Conservation (phyloP, 2,888 invertebrate genomes). For the Zygogramma bicolorata region DNA sequence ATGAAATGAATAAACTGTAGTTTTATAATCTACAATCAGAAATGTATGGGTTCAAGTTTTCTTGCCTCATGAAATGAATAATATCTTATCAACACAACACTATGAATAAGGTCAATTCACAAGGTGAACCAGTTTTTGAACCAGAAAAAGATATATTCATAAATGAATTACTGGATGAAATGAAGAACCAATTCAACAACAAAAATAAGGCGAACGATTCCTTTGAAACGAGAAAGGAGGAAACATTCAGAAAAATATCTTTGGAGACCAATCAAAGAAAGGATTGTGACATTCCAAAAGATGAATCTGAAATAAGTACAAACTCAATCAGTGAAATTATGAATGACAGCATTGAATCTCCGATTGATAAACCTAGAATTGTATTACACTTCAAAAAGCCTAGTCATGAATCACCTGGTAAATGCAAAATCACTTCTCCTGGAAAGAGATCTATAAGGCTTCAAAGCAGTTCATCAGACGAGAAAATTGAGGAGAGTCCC, state of each 20-base stretch:
- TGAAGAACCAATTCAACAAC: conserved; percentile 63
- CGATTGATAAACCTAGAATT: neutral
- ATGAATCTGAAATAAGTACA: neutral
- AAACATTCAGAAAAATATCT: neutral
- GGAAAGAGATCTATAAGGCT: conserved; percentile 66
- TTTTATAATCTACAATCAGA: neutral
- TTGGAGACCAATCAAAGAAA: conserved; percentile 1
- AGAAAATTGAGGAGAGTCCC: conserved; percentile 61
- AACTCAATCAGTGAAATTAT: neutral
- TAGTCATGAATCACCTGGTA: conserved; percentile 49
- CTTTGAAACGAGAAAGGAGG: neutral
- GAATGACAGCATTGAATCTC: neutral
- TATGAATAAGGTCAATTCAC: neutral
- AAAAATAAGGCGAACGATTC: conserved; percentile 57
- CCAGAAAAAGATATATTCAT: conserved; percentile 51
- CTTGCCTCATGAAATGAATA: neutral
- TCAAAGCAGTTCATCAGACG: conserved; percentile 49
- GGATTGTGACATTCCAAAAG: neutral
- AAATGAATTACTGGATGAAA: conserved; percentile 61
- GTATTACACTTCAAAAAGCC: conserved; percentile 56
- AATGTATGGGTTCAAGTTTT: neutral
- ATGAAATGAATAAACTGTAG: neutral
- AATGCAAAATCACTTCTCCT: conserved; percentile 58
- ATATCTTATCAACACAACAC: neutral
- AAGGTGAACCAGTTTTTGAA: neutral